These are phyloP conservation scores for Emydocephalus ijimae DNA, from an alignment of 2,113 vertebrate species.

Conservation along the genomic window DNA sequence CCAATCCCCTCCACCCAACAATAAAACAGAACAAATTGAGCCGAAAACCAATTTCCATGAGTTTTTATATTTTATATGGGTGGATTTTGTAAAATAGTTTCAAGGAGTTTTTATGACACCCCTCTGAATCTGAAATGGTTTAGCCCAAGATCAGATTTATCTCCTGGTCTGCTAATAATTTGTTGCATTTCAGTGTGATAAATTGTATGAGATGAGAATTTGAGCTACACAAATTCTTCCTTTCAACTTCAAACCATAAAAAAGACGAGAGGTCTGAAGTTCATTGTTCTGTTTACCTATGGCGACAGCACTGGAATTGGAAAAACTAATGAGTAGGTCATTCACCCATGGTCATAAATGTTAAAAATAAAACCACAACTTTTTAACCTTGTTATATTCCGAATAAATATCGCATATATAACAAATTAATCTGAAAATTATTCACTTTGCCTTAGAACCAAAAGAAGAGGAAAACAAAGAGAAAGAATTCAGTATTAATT, in stretches of 20 bases:
- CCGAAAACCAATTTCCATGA: background rate
- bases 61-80: background rate
- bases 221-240: background rate
- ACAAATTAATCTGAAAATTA: constrained; percentile 44
- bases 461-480: background rate
- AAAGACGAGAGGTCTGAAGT: background rate
- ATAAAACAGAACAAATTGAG: background rate
- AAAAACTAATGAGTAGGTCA: background rate
- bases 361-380: background rate
- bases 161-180: background rate
- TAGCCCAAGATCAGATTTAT: background rate
- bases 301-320: background rate
- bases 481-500: constrained; percentile 46
- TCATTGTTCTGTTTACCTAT: background rate
- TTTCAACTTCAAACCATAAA: background rate
- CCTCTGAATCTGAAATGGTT: background rate
- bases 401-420: constrained; percentile 32
- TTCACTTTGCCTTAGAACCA: constrained; percentile 34
- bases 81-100: background rate
- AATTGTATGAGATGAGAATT: background rate
- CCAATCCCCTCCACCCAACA: background rate
- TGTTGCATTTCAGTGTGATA: background rate
- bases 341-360: background rate
- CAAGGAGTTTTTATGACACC: background rate
- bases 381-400: background rate